Evolutionary conservation across 2,113 vertebrate species (phyloP).

Genomic region (Halichoeres trimaculatus): DNA sequence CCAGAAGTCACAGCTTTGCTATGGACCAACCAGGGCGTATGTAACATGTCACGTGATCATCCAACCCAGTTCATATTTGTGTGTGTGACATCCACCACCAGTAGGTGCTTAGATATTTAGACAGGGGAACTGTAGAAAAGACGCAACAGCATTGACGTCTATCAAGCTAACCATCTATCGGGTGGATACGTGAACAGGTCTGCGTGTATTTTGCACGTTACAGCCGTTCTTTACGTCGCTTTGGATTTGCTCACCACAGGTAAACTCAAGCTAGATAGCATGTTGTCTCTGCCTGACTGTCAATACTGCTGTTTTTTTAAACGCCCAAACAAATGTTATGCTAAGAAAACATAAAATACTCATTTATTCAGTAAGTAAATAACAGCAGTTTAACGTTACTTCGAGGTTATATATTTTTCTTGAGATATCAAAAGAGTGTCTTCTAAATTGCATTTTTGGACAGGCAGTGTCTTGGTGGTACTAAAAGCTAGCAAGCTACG

Average conservation of each 20-base stretch:
- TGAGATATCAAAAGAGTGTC: accelerated
- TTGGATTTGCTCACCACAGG: conserved; percentile 23
- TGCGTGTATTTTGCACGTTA: not conserved
- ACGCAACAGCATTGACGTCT: not conserved
- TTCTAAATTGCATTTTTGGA: not conserved
- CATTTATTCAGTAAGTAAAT: no score
- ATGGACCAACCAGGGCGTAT: conserved; percentile 36
- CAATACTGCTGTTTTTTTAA: not conserved
- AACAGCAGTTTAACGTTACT: not conserved
- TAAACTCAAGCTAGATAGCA: conserved; percentile 29
- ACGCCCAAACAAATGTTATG: not conserved
- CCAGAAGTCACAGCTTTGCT: not conserved
- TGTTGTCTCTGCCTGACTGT: not conserved
- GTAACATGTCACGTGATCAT: conserved; percentile 28
- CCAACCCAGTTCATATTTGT: not conserved
- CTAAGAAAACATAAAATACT: not conserved
- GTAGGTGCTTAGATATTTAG: conserved; percentile 19
- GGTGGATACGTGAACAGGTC: not conserved
- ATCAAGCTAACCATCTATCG: not conserved
- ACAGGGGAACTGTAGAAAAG: not conserved
- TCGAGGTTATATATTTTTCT: no score
- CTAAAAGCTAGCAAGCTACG: conserved; percentile 25
- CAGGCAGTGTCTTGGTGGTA: conserved; percentile 1
- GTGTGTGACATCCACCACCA: conserved; percentile 23
- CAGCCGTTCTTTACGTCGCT: not conserved